These are phyloP conservation scores for Scaeva pyrastri DNA, from an alignment of 2,888 invertebrate species.

Conservation along the genomic window DNA sequence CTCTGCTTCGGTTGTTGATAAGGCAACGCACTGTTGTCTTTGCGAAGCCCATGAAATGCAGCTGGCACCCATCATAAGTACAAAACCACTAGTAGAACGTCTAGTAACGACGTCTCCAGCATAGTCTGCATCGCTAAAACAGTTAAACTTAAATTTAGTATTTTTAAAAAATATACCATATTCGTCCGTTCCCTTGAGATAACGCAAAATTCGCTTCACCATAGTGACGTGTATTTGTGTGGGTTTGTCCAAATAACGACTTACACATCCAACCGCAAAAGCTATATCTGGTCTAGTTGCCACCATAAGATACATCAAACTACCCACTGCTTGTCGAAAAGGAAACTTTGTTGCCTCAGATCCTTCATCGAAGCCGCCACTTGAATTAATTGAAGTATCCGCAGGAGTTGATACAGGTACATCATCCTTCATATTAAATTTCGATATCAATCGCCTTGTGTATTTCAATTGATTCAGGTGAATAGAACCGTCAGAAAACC, in stretches of 20 bases:
- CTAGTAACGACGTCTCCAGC: neutral
- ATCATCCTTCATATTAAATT: constrained; percentile 11
- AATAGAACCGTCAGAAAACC: neutral
- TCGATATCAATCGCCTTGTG: neutral
- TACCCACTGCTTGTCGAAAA: constrained; percentile 11
- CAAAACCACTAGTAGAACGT: constrained; percentile 4
- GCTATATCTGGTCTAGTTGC: constrained; percentile 22
- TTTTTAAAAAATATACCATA: constrained; percentile 12
- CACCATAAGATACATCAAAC: constrained; percentile 23
- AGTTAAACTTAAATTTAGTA: neutral
- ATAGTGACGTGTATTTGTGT: constrained; percentile 1
- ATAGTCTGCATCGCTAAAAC: constrained; percentile 4
- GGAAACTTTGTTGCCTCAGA: constrained; percentile 4
- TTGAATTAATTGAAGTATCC: constrained; percentile 3
- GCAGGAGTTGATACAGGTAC: constrained; percentile 17
- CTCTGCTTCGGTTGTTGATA: no score
- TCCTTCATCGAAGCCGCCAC: neutral
- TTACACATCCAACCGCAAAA: constrained; percentile 24
- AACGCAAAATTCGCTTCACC: constrained; percentile 16
- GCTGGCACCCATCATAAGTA: neutral
- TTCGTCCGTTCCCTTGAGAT: constrained; percentile 10
- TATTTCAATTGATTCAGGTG: constrained; percentile 2
- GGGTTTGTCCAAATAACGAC: constrained; percentile 7
- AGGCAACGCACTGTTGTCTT: neutral
- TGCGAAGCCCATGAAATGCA: neutral